phyloP scores from a whole-genome alignment of 2,797 vertebrate genomes.

The Micrastur ruficollis region DNA sequence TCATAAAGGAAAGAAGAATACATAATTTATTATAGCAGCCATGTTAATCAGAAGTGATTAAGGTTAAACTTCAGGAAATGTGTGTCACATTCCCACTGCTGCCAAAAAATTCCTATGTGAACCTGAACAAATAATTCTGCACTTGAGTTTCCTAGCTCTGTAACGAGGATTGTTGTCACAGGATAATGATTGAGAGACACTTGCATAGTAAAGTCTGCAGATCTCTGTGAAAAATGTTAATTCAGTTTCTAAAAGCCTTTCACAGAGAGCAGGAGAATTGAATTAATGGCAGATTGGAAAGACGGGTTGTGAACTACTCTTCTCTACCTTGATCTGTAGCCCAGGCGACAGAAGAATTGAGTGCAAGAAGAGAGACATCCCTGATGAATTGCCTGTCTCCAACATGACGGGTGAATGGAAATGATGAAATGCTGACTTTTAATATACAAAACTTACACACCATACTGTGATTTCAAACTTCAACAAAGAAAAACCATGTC shows the following conservation, averaged over 20 bases:
- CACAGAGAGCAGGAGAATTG: not conserved
- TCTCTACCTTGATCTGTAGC: not conserved
- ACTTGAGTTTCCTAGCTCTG: not conserved
- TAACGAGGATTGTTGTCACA: not conserved
- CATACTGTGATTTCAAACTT: not conserved
- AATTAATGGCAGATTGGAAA: not conserved
- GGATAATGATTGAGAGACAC: not conserved
- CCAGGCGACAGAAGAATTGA: not conserved
- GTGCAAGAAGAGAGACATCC: not conserved
- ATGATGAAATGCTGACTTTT: not conserved
- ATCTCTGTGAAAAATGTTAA: not conserved
- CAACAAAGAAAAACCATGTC: not conserved
- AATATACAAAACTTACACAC: not conserved
- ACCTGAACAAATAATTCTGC: not conserved
- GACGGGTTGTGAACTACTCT: not conserved
- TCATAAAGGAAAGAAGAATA: not conserved
- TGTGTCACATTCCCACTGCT: not conserved
- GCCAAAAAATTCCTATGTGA: not conserved
- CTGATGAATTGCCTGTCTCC: not conserved
- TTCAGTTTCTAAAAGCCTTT: conserved; percentile 14
- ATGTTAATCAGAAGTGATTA: conserved; percentile 1
- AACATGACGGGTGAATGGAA: not conserved
- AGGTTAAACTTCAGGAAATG: conserved; percentile 1
- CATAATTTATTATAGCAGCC: not conserved
- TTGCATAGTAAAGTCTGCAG: not conserved